Base-by-base conservation (phyloP, 2,888 invertebrate species). In the Andricus quercusramuli region DNA sequence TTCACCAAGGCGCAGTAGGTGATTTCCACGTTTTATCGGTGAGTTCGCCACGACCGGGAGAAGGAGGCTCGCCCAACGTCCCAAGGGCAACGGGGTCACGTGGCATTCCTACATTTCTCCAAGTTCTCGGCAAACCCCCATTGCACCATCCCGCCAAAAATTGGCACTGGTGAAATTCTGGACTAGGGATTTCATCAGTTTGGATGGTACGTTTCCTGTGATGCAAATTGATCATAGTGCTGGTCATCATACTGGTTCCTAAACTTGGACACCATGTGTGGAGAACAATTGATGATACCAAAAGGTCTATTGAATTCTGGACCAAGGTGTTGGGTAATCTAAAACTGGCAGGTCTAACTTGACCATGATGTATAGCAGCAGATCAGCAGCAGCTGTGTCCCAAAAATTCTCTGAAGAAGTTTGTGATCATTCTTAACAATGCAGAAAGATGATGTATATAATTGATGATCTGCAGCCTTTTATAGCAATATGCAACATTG, bases 1-100 rank as follows among this genome's bases (percentile, higher is more conserved):
- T 77, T 78, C 74, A 74, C 67, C 59, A 56, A 37, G 8, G n/a
- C 37, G 32, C 44, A 47, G 22, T 70, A 77, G 41, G 64, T 56
- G 74, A 51, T 76, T 83, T 83, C 81, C 81, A 74, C 77, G 74
- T 79, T 81, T 78, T 82, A 84, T 84, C 85, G 86, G 85, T 83
- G 87, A 86, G 87, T 79, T 87, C 56, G 83, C 80, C 77, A 66
- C 66, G 70, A 77, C 65, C 78, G 51, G 56, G 82, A 80, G 82
- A 85, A 74, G 88, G 88, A 88, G 89, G 89, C 88, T 90, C 89
- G 88, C 88, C 90, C 88, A 89, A 83, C 87, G 84, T 89, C 87
- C 84, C 90, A 91, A 91, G 91, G 91, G 85, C 90, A 85, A 88
- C 89, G 86, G 87, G 91, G 91, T 91, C 90, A 88, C 78, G 79